A percentile compares a stretch with the other conserved stretches of the same genome.
phyloP scores from a whole-genome alignment of 2,113 vertebrate species.

The Festucalex cinctus region DNA sequence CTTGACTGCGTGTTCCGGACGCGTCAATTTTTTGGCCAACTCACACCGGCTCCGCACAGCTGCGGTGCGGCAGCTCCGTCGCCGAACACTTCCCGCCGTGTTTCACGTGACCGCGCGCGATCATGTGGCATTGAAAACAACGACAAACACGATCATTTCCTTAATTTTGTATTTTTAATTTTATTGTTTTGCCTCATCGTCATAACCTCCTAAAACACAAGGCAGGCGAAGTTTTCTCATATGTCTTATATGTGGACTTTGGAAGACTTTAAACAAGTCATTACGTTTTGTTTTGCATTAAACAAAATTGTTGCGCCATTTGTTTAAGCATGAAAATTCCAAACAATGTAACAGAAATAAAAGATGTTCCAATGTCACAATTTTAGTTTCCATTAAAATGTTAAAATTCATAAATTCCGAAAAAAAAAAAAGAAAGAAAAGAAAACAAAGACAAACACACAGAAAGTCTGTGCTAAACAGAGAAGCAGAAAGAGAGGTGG shows the following conservation, averaged over 20 bases:
- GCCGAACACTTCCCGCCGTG: too few relatives aligned
- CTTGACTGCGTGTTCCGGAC: too few relatives aligned
- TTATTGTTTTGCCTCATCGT: slow-evolving; percentile 12
- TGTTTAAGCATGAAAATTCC: slow-evolving; percentile 67
- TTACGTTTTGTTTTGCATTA: slow-evolving; percentile 48
- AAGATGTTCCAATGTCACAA: slow-evolving; percentile 61
- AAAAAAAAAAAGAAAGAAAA: too few relatives aligned
- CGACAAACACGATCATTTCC: too few relatives aligned
- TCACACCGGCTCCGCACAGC: too few relatives aligned
- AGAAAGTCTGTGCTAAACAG: too few relatives aligned
- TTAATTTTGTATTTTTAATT: not conserved
- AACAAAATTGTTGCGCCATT: slow-evolving; percentile 53
- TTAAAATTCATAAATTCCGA: slow-evolving; percentile 60
- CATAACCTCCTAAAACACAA: slow-evolving; percentile 28
- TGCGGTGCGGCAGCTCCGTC: too few relatives aligned
- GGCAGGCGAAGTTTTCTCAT: slow-evolving; percentile 46
- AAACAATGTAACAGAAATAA: slow-evolving; percentile 66
- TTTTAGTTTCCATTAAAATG: slow-evolving; percentile 76
- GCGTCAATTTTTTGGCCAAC: too few relatives aligned
- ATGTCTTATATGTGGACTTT: slow-evolving; percentile 61
- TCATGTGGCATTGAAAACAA: too few relatives aligned
- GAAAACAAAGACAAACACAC: too few relatives aligned
- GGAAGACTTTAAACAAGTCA: slow-evolving; percentile 30
- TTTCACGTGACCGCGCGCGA: too few relatives aligned
- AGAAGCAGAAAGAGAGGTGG: too few relatives aligned